Conservation (phyloP, 2,888 invertebrate species). For the Macaria notata region DNA sequence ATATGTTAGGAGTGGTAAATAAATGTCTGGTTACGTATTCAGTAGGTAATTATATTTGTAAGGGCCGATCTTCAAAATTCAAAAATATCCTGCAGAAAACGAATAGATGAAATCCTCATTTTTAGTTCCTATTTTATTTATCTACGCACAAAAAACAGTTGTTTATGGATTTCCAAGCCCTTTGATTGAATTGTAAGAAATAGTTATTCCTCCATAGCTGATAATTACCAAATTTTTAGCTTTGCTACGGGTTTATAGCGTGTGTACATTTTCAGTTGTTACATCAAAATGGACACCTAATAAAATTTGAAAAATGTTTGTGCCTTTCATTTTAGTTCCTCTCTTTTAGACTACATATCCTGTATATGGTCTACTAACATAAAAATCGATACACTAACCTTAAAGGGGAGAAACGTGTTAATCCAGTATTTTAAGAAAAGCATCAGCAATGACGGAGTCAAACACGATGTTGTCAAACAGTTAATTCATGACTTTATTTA, state of each 20-base stretch:
- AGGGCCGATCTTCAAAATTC: slow-evolving; percentile 15
- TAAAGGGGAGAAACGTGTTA: no score
- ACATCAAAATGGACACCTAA: slow-evolving; percentile 74
- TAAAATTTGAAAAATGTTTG: slow-evolving; percentile 61
- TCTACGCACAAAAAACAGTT: slow-evolving; percentile 50
- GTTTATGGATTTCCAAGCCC: slow-evolving; percentile 37
- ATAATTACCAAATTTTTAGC: slow-evolving; percentile 64
- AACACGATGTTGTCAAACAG: slow-evolving; percentile 53
- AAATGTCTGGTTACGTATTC: slow-evolving; percentile 27
- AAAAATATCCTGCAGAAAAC: slow-evolving; percentile 1
- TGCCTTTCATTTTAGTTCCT: slow-evolving; percentile 35
- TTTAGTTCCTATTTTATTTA: slow-evolving; percentile 38
- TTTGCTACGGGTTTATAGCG: slow-evolving; percentile 77
- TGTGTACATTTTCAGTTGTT: slow-evolving; percentile 72
- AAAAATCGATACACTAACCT: no score
- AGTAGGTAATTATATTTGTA: slow-evolving; percentile 12
- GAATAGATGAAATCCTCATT: neutral
- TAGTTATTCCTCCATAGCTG: slow-evolving; percentile 53
- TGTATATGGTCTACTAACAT: no score
- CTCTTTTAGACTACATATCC: neutral
- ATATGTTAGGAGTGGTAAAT: slow-evolving; percentile 32
- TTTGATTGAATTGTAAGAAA: slow-evolving; percentile 39
- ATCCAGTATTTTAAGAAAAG: no score
- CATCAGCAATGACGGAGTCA: no score
- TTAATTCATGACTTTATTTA: slow-evolving; percentile 75